Evolutionary conservation across 1,140 invertebrate species (phyloP).

Genomic region (Hypsibius dujardini): DNA sequence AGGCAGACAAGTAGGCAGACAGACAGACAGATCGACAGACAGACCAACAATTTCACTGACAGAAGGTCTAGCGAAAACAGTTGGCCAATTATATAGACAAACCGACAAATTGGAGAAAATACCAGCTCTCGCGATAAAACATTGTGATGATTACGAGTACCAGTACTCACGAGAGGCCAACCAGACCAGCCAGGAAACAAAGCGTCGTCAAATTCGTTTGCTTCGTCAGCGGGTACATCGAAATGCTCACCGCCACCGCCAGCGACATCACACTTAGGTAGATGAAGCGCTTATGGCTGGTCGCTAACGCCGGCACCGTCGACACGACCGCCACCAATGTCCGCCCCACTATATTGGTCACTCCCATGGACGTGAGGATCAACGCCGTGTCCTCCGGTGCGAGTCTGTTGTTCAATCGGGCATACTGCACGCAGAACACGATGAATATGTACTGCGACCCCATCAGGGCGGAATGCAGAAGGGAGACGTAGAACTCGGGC

Average conservation of each 20-base stretch:
- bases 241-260: background rate
- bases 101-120: too few relatives aligned
- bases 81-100: too few relatives aligned
- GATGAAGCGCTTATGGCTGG: background rate
- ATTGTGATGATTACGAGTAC: too few relatives aligned
- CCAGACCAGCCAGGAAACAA: background rate
- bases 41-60: too few relatives aligned
- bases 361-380: background rate
- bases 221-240: background rate
- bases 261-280: background rate
- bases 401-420: background rate
- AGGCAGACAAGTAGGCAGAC: too few relatives aligned
- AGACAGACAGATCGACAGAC: too few relatives aligned
- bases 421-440: background rate
- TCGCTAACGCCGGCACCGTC: background rate
- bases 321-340: background rate
- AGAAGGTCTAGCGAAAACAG: too few relatives aligned
- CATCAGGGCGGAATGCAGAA: background rate
- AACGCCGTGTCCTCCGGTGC: background rate
- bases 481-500: constrained; percentile 28
- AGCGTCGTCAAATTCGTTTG: background rate
- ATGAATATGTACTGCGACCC: background rate
- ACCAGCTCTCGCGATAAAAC: too few relatives aligned
- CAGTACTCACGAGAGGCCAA: background rate
- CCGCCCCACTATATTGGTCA: constrained; percentile 1